Conservation (phyloP, 2,113 vertebrate species). For the Zapornia atra region DNA sequence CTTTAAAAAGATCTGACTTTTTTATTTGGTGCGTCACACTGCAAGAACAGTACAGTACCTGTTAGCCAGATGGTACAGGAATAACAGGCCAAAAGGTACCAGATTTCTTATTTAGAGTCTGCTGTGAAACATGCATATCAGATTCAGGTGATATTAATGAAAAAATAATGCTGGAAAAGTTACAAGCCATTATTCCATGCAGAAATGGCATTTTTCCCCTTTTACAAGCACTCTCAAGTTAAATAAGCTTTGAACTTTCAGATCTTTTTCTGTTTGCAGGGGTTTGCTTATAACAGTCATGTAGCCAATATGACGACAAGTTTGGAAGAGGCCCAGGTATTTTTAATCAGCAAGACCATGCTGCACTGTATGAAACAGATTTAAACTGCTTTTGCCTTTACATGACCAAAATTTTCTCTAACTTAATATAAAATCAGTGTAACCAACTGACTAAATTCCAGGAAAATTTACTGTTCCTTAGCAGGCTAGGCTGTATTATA, state of each 20-base stretch:
- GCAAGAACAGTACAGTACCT: constrained; percentile 77
- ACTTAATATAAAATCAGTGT: constrained; percentile 52
- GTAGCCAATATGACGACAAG: constrained; percentile 69
- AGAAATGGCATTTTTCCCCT: constrained; percentile 69
- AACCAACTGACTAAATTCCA: constrained; percentile 49
- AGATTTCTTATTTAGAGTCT: constrained; percentile 75
- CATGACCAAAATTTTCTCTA: constrained; percentile 49
- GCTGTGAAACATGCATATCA: constrained; percentile 66
- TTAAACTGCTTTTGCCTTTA: constrained; percentile 55
- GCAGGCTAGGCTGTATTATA: constrained; percentile 4
- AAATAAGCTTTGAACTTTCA: constrained; percentile 79
- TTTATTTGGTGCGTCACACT: constrained; percentile 73
- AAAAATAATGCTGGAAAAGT: constrained; percentile 76
- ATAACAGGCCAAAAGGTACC: constrained; percentile 71
- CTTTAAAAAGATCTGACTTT: constrained; percentile 79
- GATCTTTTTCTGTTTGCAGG: constrained; percentile 64
- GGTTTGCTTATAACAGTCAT: constrained; percentile 65
- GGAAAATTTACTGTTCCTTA: constrained; percentile 28
- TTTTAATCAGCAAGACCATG: constrained; percentile 74
- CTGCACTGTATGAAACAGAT: constrained; percentile 63
- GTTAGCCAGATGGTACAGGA: constrained; percentile 77
- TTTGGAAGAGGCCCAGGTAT: constrained; percentile 73
- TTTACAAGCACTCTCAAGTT: constrained; percentile 73
- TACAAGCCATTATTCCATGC: constrained; percentile 76
- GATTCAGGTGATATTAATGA: constrained; percentile 74